These are phyloP conservation scores for Alca torda DNA, from an alignment of 2,797 vertebrate genomes.

Conservation along the genomic window DNA sequence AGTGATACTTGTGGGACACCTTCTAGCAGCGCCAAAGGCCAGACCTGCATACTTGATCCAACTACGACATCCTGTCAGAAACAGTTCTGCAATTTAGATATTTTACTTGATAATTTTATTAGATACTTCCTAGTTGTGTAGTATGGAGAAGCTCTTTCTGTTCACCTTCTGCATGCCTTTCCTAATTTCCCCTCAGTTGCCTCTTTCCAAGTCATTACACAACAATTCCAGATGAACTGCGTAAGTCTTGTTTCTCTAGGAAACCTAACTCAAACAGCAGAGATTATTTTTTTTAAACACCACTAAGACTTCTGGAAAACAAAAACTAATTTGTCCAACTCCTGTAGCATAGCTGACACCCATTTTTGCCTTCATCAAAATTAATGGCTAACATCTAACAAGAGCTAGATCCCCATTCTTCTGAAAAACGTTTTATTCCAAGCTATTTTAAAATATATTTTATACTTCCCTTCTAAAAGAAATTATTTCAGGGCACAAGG, in stretches of 20 bases:
- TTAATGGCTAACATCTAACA: background rate
- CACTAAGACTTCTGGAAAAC: background rate
- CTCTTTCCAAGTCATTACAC: background rate
- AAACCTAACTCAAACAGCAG: background rate
- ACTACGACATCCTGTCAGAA: background rate
- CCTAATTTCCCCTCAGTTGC: background rate
- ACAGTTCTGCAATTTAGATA: background rate
- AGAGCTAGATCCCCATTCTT: background rate
- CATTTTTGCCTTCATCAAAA: background rate
- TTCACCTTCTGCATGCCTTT: background rate
- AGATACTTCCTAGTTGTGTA: background rate
- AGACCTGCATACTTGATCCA: background rate
- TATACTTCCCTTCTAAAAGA: background rate
- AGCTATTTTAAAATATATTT: background rate
- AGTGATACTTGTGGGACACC: background rate
- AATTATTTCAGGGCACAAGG: background rate
- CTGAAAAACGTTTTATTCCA: background rate
- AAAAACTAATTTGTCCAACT: background rate
- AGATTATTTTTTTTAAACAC: background rate
- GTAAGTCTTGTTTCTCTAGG: background rate
- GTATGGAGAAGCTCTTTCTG: background rate
- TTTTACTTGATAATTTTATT: background rate
- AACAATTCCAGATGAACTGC: background rate
- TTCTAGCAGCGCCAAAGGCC: background rate
- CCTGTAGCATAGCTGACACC: background rate